Evolutionary conservation across 35 echinoderm and acorn worm genomes (phyloP).

Genomic region (Strongylocentrotus purpuratus): DNA sequence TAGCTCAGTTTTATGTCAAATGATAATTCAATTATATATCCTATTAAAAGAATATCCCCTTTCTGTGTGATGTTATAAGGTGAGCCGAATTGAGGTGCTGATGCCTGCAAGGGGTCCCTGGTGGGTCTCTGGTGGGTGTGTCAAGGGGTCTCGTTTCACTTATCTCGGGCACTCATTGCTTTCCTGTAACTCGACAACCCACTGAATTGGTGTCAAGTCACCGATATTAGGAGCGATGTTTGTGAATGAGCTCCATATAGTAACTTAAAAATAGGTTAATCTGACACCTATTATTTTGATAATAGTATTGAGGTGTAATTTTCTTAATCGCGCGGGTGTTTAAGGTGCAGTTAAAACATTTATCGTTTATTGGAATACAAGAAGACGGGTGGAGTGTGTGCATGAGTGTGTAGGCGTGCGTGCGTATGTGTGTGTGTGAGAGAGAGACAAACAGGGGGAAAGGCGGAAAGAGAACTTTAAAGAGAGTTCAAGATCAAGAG

Average conservation of each 20-base stretch:
- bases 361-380: not conserved
- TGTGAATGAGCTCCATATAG: not conserved
- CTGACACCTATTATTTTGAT: not conserved
- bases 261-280: not conserved
- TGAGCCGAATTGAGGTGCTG: too few relatives aligned
- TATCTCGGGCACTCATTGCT: not conserved
- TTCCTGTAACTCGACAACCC: conserved; percentile 1
- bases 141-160: not conserved
- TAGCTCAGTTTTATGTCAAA: not conserved
- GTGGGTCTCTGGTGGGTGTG: too few relatives aligned
- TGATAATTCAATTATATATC: not conserved
- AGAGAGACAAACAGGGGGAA: not conserved
- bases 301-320: not conserved
- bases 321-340: not conserved
- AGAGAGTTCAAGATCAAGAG: too few relatives aligned
- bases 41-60: not conserved
- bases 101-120: not conserved
- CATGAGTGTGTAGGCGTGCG: not conserved
- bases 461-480: too few relatives aligned
- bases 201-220: not conserved
- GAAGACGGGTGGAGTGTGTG: not conserved
- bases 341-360: not conserved
- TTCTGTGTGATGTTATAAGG: not conserved
- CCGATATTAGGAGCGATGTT: not conserved
- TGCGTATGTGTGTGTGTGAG: not conserved